Evolutionary conservation across 2,113 vertebrate genomes (phyloP).

Genomic region (Melospiza georgiana): DNA sequence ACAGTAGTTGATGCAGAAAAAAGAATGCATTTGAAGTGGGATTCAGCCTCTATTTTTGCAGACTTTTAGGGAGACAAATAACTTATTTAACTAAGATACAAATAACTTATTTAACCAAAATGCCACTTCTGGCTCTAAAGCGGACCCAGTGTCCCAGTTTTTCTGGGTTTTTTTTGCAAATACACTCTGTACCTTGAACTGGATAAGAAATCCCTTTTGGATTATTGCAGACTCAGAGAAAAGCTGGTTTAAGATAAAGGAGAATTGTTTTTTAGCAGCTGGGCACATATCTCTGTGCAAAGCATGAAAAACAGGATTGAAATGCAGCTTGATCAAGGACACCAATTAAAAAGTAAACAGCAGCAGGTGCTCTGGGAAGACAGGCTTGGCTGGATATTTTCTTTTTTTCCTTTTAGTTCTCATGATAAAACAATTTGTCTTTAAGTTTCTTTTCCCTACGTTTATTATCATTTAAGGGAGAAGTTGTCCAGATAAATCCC

Average conservation of each 20-base stretch:
- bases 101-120: background rate
- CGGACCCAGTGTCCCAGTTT: background rate
- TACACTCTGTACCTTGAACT: background rate
- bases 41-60: background rate
- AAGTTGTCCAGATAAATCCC: background rate
- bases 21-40: background rate
- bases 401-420: background rate
- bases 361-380: constrained; percentile 7
- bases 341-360: background rate
- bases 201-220: background rate
- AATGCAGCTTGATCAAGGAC: constrained; percentile 1
- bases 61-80: background rate
- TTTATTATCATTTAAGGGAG: background rate
- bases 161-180: background rate
- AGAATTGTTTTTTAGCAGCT: background rate
- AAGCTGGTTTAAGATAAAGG: constrained; percentile 8
- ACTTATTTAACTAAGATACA: background rate
- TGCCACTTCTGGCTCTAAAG: background rate
- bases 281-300: background rate
- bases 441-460: background rate
- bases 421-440: background rate
- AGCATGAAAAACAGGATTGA: background rate
- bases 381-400: background rate
- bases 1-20: background rate
- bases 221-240: background rate